A percentile compares a stretch with the other conserved stretches of the same genome.
Conservation (phyloP, 1,140 invertebrate species). For the Lepidurus apus region DNA sequence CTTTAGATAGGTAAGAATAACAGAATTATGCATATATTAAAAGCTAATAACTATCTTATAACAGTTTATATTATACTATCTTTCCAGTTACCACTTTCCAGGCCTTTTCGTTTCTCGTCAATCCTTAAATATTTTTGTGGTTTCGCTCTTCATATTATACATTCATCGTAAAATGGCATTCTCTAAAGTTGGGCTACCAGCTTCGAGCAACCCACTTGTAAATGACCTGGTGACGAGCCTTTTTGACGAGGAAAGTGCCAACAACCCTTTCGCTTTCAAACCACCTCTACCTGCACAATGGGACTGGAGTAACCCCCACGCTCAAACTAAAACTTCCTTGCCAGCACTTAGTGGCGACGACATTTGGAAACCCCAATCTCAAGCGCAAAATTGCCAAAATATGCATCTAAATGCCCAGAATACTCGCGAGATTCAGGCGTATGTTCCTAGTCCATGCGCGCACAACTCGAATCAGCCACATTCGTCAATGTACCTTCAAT, state of each 20-base stretch:
- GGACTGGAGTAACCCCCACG: not conserved
- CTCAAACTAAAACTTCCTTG: not conserved
- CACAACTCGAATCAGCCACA: not conserved
- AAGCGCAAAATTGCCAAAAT: not conserved
- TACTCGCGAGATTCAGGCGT: not conserved
- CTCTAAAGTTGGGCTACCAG: not conserved
- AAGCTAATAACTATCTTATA: no score
- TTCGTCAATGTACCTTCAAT: not conserved
- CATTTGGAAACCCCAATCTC: not conserved
- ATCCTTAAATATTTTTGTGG: not conserved
- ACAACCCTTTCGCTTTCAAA: not conserved
- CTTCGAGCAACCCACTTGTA: not conserved
- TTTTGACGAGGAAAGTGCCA: not conserved
- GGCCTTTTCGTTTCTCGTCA: no score
- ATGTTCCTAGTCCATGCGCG: not conserved
- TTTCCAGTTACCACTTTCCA: no score
- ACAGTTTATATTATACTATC: no score
- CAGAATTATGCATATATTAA: no score
- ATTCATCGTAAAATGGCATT: not conserved
- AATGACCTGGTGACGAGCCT: slow-evolving; percentile 7
- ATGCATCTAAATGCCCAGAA: not conserved
- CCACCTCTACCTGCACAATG: slow-evolving; percentile 4
- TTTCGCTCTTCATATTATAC: not conserved
- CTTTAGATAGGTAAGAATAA: not conserved
- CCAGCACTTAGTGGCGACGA: not conserved